Conservation (phyloP, 2,797 vertebrate genomes). For the Tenualosa ilisha region DNA sequence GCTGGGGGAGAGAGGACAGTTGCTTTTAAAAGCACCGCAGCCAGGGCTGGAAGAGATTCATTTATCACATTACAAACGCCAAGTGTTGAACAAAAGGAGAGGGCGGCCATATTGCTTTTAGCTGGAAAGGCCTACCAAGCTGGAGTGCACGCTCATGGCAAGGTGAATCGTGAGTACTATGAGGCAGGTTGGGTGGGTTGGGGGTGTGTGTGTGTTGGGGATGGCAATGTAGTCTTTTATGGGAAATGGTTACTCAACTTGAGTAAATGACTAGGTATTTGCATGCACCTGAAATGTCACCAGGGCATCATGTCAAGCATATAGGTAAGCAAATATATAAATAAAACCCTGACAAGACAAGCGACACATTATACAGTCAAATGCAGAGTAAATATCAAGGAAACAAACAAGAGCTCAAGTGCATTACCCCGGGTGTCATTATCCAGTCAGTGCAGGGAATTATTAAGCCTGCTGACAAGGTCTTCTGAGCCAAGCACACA, state of each 20-base stretch:
- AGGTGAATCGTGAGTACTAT: neutral
- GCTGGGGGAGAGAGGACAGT: neutral
- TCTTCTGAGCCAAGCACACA: neutral
- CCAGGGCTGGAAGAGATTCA: neutral
- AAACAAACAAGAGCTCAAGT: neutral
- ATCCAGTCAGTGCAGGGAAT: neutral
- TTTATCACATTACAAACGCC: constrained; percentile 4
- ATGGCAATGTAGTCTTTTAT: neutral
- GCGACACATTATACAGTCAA: neutral
- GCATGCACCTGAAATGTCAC: neutral
- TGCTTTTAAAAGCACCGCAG: constrained; percentile 7
- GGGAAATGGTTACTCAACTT: neutral
- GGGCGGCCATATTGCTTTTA: constrained; percentile 10
- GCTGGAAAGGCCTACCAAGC: neutral
- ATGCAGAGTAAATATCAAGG: constrained; percentile 7
- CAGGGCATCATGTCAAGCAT: neutral
- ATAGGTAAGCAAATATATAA: neutral
- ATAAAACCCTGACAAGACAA: neutral
- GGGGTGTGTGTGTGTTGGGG: neutral
- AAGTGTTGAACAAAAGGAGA: neutral
- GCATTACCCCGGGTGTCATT: neutral
- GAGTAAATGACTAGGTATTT: neutral
- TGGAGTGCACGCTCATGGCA: neutral
- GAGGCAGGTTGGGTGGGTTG: neutral
- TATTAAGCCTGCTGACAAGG: neutral